These are phyloP conservation scores for Oscheius sp. DNA, from an alignment of 1,140 invertebrate species.

Conservation along the genomic window DNA sequence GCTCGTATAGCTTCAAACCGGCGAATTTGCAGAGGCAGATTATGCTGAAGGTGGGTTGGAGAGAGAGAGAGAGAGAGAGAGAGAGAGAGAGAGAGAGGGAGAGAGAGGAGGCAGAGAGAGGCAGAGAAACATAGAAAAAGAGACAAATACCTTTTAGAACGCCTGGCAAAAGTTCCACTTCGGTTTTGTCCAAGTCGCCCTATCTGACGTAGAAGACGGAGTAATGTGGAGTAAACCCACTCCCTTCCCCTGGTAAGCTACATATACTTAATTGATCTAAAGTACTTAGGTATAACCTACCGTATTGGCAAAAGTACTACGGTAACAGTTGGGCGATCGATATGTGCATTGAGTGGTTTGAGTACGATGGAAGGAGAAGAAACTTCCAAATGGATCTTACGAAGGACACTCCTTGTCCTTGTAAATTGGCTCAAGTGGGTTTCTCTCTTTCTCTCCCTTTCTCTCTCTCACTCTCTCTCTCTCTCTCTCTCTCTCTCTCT, in stretches of 20 bases:
- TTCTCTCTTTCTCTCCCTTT: too few relatives aligned
- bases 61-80: too few relatives aligned
- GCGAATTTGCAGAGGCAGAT: conserved; percentile 22
- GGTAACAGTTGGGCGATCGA: conserved; percentile 72
- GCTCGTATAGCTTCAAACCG: conserved; percentile 35
- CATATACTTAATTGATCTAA: conserved; percentile 72
- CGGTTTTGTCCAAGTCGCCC: conserved; percentile 40
- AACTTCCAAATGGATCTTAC: conserved; percentile 45
- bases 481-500: too few relatives aligned
- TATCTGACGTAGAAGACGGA: conserved; percentile 63
- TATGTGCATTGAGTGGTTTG: conserved; percentile 82
- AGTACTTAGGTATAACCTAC: conserved; percentile 81
- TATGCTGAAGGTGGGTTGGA: conserved; percentile 2
- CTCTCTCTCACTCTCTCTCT: too few relatives aligned
- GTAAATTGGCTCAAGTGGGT: conserved; percentile 78
- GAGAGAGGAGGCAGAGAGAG: too few relatives aligned
- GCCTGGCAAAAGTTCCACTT: conserved; percentile 41
- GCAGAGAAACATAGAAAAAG: too few relatives aligned
- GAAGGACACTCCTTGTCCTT: conserved; percentile 75
- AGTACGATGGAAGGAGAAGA: conserved; percentile 70
- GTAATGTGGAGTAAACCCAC: conserved; percentile 84
- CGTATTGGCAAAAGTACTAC: conserved; percentile 77
- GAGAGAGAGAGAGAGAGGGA: too few relatives aligned
- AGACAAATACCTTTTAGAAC: background rate
- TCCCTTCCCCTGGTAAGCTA: conserved; percentile 82